Conservation (phyloP, 2,797 vertebrate species). For the Spinibarbus caldwelli region DNA sequence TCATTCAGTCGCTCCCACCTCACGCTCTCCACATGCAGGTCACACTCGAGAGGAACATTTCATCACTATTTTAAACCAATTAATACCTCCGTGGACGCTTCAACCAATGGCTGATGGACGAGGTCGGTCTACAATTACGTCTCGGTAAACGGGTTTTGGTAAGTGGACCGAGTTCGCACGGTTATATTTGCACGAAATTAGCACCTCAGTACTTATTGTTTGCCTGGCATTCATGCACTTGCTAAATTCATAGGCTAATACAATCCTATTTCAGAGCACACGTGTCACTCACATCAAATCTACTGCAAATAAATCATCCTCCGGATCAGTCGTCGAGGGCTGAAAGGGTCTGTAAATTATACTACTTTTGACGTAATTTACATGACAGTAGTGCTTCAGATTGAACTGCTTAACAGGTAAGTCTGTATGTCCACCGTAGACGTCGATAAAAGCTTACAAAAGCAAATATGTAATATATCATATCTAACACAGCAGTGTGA, state of each 20-base stretch:
- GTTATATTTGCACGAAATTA: slow-evolving; percentile 88
- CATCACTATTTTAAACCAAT: slow-evolving; percentile 90
- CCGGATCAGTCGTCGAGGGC: background rate
- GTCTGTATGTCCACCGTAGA: background rate
- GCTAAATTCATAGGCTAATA: slow-evolving; percentile 78
- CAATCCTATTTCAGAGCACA: slow-evolving; percentile 67
- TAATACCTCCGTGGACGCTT: slow-evolving; percentile 81
- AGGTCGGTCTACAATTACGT: slow-evolving; percentile 84
- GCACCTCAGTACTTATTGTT: slow-evolving; percentile 76
- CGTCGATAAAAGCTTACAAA: background rate
- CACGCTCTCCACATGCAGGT: slow-evolving; percentile 75
- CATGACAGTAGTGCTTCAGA: slow-evolving; percentile 50
- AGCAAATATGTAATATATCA: background rate
- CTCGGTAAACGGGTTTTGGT: slow-evolving; percentile 83
- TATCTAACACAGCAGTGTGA: background rate
- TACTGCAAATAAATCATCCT: slow-evolving; percentile 13
- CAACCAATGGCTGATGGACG: slow-evolving; percentile 70
- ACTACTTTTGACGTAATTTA: slow-evolving; percentile 54
- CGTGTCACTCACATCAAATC: slow-evolving; percentile 67
- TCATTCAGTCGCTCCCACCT: slow-evolving; percentile 71
- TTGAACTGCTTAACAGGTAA: slow-evolving; percentile 16
- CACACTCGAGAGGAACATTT: slow-evolving; percentile 79
- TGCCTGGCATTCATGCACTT: slow-evolving; percentile 81
- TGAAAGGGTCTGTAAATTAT: slow-evolving; percentile 37
- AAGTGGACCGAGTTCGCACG: slow-evolving; percentile 86